phyloP scores from a whole-genome alignment of 2,113 vertebrate species.

The Pseudopodoces humilis region DNA sequence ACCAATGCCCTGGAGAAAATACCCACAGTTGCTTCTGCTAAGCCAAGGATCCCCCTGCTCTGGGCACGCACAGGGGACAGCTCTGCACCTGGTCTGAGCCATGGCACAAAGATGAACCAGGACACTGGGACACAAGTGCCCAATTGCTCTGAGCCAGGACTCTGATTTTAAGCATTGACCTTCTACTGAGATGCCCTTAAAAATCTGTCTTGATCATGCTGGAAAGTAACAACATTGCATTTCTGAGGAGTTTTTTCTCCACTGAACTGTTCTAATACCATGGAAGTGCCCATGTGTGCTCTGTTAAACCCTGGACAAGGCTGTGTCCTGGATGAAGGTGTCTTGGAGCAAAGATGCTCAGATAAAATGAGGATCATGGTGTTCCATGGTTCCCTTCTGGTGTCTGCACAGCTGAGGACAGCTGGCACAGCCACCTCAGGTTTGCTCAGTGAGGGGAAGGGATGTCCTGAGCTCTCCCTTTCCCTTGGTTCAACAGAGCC shows the following conservation, averaged over 20 bases:
- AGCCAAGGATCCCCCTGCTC: not conserved
- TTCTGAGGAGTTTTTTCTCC: not conserved
- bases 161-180: not conserved
- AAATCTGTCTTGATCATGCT: not conserved
- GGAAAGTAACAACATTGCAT: not conserved
- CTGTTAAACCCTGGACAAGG: not conserved
- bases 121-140: not conserved
- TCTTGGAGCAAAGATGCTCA: not conserved
- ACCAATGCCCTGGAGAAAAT: not conserved
- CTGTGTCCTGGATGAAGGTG: not conserved
- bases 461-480: not conserved
- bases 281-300: not conserved
- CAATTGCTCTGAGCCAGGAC: not conserved
- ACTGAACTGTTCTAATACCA: not conserved
- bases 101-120: rapidly evolving
- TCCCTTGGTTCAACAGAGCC: rapidly evolving
- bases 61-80: not conserved
- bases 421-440: not conserved
- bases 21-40: not conserved
- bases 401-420: not conserved
- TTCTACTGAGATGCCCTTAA: not conserved
- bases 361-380: not conserved
- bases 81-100: not conserved
- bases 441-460: not conserved
- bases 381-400: not conserved